Evolutionary conservation across 2,113 vertebrate genomes (phyloP).

Genomic region (Coryphaenoides rupestris): DNA sequence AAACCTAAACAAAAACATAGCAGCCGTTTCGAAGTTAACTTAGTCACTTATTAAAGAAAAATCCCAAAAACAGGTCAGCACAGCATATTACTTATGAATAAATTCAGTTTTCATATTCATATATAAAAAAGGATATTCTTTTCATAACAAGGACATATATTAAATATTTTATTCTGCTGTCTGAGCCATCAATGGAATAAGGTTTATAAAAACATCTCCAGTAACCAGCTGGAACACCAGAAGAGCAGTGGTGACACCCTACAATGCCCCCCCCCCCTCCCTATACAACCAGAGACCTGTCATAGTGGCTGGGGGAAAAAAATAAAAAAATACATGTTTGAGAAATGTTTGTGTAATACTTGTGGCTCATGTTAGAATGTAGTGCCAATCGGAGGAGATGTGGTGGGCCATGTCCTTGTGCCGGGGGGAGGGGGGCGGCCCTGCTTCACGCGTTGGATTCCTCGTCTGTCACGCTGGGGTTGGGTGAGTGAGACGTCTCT

Average conservation of each 20-base stretch:
- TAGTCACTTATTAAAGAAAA: conserved; percentile 18
- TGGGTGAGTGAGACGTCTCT: conserved; percentile 83
- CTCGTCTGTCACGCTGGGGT: conserved; percentile 87
- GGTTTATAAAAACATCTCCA: conserved; percentile 68
- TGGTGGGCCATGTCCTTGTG: conserved; percentile 26
- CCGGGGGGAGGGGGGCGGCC: conserved; percentile 39
- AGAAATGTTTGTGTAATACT: conserved; percentile 22
- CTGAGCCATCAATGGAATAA: conserved; percentile 32
- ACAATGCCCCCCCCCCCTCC: neutral
- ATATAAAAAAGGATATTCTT: conserved; percentile 32
- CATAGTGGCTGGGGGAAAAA: conserved; percentile 28
- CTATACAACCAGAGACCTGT: conserved; percentile 41
- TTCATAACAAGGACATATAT: conserved; percentile 55
- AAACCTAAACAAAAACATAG: conserved; percentile 34
- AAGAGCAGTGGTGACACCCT: conserved; percentile 63
- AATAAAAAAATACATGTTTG: too few relatives aligned
- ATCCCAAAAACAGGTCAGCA: conserved; percentile 18
- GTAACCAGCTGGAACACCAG: conserved; percentile 76
- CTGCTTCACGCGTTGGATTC: conserved; percentile 85
- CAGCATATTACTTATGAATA: conserved; percentile 18
- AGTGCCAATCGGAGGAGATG: conserved; percentile 33
- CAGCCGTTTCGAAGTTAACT: conserved; percentile 48
- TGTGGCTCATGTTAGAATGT: conserved; percentile 41
- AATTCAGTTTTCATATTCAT: conserved; percentile 20
- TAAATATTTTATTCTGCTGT: conserved; percentile 42